Base-by-base conservation (phyloP, 92 coral and sea anemone species). In the Blastomussa wellsi region DNA sequence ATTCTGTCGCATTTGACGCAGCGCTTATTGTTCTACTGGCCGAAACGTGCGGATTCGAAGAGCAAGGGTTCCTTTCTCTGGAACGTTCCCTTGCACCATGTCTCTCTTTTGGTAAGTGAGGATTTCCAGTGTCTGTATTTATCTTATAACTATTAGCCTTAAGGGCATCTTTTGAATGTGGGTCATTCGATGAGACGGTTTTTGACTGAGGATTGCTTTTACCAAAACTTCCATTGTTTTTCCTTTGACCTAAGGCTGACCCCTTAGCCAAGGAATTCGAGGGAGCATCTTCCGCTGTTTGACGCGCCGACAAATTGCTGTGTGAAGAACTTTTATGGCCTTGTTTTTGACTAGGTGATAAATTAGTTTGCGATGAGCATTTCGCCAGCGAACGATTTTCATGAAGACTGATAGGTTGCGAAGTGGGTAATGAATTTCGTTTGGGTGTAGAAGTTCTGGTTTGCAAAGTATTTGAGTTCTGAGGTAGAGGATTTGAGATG, bases 401-500 rank as follows among this genome's bases (percentile, higher is more conserved):
- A 14, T 37, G 48, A 20, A 9, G 39, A 37, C 71, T 36, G 8
- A 49, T 32, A 7, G 68, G 49, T 15, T 71, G 66, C 0, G 86
- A 51, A 37, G 69, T 51, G 19, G 86, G 79, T 16, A 82, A 35
- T 5, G 86, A 82, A 72, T 55, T 53, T 71, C 78, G 86, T 71
- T 72, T 71, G 24, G 78, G 28, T 57, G 20, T 47, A 52, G 69
- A 38, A 17, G 78, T 32, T 72, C 38, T 70, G 59, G 52, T 7
- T 26, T 48, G 39, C 53, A 79, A 70, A 7, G 35, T 57, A 3
- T 55, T 36, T 7, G 31, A 41, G 42, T 39, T 52, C 35, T 19
- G 65, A 16, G 65, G 60, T 7, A 80, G 32, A 67, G 84, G 66
- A 32, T 48, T 80, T 11, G 84, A 68, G 6, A 48, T 20, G 4